Conservation (phyloP, 2,888 invertebrate genomes). For the Nephrocerus scutellatus region DNA sequence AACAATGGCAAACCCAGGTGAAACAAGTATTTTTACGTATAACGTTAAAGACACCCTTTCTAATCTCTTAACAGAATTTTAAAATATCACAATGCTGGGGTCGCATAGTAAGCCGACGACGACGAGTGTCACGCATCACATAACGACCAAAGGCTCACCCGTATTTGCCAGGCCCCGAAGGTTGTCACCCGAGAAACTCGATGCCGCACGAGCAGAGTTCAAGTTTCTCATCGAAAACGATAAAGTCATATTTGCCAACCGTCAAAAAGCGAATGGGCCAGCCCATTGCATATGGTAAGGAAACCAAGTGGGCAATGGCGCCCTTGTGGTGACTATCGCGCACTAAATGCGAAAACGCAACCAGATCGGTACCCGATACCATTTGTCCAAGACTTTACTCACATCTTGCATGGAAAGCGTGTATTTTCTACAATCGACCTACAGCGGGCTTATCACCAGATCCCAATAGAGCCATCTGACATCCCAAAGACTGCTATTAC, state of each 20-base stretch:
- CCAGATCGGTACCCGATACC: constrained; percentile 28
- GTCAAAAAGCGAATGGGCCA: constrained; percentile 40
- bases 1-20: too few species aligned
- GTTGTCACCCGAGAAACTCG: constrained; percentile 4
- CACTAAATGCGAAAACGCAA: constrained; percentile 28
- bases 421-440: constrained; percentile 19
- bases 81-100: too few species aligned
- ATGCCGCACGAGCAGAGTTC: constrained; percentile 8
- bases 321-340: constrained; percentile 33
- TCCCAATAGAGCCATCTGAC: constrained; percentile 15
- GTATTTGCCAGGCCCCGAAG: constrained; percentile 4
- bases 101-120: too few species aligned
- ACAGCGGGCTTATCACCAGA: constrained; percentile 18
- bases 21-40: too few species aligned
- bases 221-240: constrained; percentile 27
- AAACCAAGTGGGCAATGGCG: constrained; percentile 28
- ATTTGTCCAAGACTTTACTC: constrained; percentile 15
- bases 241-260: constrained; percentile 40
- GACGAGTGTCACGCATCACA: neutral
- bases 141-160: constrained; percentile 7
- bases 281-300: constrained; percentile 35
- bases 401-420: constrained; percentile 8
- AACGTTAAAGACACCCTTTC: too few species aligned
- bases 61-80: too few species aligned
- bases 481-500: constrained; percentile 20